Evolutionary conservation across 2,888 invertebrate genomes (phyloP), one percentile per base, ranked within the genome.

Genomic region (Dasysyrphus tricinctus): DNA sequence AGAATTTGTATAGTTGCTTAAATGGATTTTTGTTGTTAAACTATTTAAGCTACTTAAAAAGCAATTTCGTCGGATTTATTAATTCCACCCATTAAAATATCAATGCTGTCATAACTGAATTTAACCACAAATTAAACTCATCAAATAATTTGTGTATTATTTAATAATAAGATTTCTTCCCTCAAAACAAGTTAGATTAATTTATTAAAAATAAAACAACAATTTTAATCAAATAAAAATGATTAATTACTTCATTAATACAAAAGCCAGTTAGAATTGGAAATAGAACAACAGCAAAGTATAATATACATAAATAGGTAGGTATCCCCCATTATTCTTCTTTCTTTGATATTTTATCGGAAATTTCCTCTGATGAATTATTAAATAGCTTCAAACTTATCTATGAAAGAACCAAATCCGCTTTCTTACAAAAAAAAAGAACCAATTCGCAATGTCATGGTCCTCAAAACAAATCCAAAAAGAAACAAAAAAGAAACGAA

Each of bases 361-460:
- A 77, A 82, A 82, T 73, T 82, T 77, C 82, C 77, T 67, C 77
- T 82, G 56, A 77, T 77, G 73, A 82, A 77, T 77, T 82, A 82
- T 77, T 82, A 65, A 77, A 67, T 42, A 82, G 73, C 44, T 63
- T 14, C 65, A 24, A 56, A n/a, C 29, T 34, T 16, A 76, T 51
- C 67, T 37, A 24, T 24, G 47, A 59, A 34, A 73, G 37, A 77
- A 49, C 34, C 14, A 70, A 75, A 74, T 70, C 44, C 56, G 16
- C 70, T 59, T 61, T 47, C 47, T 32, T n/a, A n/a, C 16, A 19
- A 11, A 51, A 47, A 39, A 54, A 32, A 42, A 34, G 11, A 51
- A 57, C n/a, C 29, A 80, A 81, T 81, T 70, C 11, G 75, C 76
- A 57, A 65, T 70, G 42, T 65, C 56, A 70, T 61, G 54, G 54